These are phyloP conservation scores for Eupithecia exiguata DNA, from an alignment of 2,888 invertebrate species.

Conservation along the genomic window DNA sequence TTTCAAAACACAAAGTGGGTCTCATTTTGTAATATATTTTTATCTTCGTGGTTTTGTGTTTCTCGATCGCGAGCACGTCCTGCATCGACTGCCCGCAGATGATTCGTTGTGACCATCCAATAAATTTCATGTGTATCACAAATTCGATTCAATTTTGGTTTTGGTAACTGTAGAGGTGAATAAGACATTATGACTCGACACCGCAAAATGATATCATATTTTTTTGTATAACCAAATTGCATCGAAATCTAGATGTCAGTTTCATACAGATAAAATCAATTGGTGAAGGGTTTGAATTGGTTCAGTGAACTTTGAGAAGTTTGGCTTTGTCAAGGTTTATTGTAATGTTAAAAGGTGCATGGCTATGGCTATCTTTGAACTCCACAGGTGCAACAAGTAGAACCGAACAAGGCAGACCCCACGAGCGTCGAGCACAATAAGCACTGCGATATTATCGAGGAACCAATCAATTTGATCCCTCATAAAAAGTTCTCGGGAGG, in stretches of 20 bases:
- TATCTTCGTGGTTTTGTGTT: conserved; percentile 82
- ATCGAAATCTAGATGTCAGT: conserved; percentile 29
- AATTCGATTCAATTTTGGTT: conserved; percentile 70
- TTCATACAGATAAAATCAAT: not conserved
- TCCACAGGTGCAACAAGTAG: conserved; percentile 66
- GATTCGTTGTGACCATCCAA: conserved; percentile 66
- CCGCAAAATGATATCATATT: conserved; percentile 58
- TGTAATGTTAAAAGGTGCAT: not conserved
- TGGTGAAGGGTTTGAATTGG: not conserved
- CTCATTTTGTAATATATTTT: conserved; percentile 84
- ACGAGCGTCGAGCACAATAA: conserved; percentile 61
- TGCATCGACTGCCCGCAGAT: conserved; percentile 61
- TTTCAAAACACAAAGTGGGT: conserved; percentile 83
- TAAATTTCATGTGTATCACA: conserved; percentile 66
- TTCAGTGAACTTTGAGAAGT: conserved; percentile 1
- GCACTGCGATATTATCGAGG: conserved; percentile 77
- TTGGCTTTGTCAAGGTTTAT: not conserved
- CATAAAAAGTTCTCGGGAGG: conserved; percentile 81
- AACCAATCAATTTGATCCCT: conserved; percentile 84
- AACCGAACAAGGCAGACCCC: conserved; percentile 54
- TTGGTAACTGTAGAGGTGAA: conserved; percentile 62
- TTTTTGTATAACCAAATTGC: conserved; percentile 44
- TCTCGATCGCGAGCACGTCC: conserved; percentile 75
- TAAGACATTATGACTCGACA: conserved; percentile 67
- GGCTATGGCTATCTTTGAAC: not conserved